Conservation (phyloP, 92 coral and sea anemone genomes). For the Actinostola sp. region DNA sequence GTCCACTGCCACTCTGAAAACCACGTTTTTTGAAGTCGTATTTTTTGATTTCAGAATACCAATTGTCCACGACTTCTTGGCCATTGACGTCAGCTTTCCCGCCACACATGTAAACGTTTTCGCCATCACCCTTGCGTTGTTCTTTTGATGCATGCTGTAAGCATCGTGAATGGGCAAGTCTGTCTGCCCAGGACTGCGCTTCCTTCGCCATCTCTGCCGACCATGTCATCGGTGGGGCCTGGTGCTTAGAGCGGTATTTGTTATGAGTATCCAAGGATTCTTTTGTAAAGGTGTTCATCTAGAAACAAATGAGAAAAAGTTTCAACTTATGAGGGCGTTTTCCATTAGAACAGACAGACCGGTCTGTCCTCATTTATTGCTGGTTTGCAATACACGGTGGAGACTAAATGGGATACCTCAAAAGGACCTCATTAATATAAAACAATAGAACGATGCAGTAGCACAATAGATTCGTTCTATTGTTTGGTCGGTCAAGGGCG, state of each 20-base stretch:
- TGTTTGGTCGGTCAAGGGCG: no score
- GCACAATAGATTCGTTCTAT: no score
- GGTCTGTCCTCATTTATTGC: no score
- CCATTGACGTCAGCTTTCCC: constrained; percentile 31
- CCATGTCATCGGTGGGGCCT: constrained; percentile 54
- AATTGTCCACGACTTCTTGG: constrained; percentile 27
- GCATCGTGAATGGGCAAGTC: constrained; percentile 34
- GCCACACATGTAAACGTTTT: constrained; percentile 30
- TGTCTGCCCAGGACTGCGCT: constrained; percentile 61
- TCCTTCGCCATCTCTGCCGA: constrained; percentile 44
- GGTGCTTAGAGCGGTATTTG: constrained; percentile 50
- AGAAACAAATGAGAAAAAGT: no score
- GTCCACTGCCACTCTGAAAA: constrained; percentile 62
- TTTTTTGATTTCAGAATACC: constrained; percentile 53
- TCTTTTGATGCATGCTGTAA: constrained; percentile 44
- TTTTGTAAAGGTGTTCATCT: constrained; percentile 44
- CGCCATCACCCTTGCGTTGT: constrained; percentile 41
- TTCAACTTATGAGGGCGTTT: no score
- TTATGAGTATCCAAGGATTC: constrained; percentile 57
- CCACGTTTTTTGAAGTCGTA: constrained; percentile 67
- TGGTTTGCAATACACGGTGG: no score
- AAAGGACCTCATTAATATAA: no score
- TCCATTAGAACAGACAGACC: no score
- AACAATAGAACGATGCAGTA: no score
- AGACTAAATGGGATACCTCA: no score